Conservation (phyloP, 1,140 invertebrate species). For the Panulirus ornatus region DNA sequence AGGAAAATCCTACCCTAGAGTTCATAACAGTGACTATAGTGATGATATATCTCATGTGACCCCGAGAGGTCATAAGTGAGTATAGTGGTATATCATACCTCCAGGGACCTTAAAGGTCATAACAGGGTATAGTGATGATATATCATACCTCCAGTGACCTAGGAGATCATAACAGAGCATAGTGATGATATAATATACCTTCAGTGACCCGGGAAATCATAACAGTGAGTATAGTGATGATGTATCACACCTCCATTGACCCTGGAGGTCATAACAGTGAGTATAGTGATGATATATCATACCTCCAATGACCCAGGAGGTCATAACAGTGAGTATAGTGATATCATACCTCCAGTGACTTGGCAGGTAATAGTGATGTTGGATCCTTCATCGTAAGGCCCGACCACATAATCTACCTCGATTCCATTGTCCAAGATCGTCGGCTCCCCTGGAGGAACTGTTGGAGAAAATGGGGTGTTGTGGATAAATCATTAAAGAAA, state of each 20-base stretch:
- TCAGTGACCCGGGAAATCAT: too few relatives aligned
- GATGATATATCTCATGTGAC: not conserved
- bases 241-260: not conserved
- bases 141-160: not conserved
- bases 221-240: not conserved
- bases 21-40: too few relatives aligned
- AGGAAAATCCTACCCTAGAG: too few relatives aligned
- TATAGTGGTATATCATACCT: too few relatives aligned
- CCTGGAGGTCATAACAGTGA: not conserved
- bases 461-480: not conserved
- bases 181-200: not conserved
- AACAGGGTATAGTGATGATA: not conserved
- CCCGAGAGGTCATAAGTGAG: too few relatives aligned
- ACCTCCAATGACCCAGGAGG: not conserved
- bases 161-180: too few relatives aligned
- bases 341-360: constrained; percentile 46
- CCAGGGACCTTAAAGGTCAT: not conserved
- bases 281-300: not conserved
- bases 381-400: constrained; percentile 39
- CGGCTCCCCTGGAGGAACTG: constrained; percentile 42
- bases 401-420: not conserved
- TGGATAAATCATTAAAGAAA: not conserved
- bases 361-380: constrained; percentile 46
- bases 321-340: too few relatives aligned
- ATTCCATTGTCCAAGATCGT: constrained; percentile 33